These are phyloP conservation scores for Cantharis rustica DNA, from an alignment of 2,888 invertebrate genomes.

Conservation along the genomic window DNA sequence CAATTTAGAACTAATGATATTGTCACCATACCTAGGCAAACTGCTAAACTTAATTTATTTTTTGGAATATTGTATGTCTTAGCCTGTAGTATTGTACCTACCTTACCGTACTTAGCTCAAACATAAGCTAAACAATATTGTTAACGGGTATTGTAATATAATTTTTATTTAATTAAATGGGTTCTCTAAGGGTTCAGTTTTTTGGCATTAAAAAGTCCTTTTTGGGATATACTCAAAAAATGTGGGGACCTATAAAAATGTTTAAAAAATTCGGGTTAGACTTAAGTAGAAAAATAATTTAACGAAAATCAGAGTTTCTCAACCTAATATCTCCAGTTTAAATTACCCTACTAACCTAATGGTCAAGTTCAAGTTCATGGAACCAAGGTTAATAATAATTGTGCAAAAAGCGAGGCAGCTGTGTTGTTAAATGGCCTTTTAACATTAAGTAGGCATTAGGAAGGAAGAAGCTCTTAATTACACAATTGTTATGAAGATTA, in stretches of 20 bases:
- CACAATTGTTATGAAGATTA: background rate
- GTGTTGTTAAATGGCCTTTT: background rate
- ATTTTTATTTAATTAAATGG: background rate
- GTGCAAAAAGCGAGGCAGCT: background rate
- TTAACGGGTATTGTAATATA: background rate
- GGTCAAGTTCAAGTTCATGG: background rate
- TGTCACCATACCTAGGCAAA: constrained; percentile 82
- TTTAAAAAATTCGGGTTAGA: background rate
- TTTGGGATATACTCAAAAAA: background rate
- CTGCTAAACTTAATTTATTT: constrained; percentile 88
- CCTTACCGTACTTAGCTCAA: constrained; percentile 63
- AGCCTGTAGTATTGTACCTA: constrained; percentile 74
- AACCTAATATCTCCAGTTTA: background rate
- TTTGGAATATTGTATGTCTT: constrained; percentile 89
- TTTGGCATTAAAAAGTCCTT: background rate
- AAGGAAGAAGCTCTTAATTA: background rate
- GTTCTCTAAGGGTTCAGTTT: background rate
- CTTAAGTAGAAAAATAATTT: background rate
- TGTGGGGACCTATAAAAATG: background rate
- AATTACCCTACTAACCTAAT: background rate
- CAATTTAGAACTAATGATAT: constrained; percentile 81
- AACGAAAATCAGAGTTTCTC: background rate
- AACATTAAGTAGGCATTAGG: background rate
- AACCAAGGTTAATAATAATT: background rate
- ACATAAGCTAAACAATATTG: constrained; percentile 42